phyloP scores from a whole-genome alignment of 2,888 invertebrate species.

The Agrochola lychnidis region DNA sequence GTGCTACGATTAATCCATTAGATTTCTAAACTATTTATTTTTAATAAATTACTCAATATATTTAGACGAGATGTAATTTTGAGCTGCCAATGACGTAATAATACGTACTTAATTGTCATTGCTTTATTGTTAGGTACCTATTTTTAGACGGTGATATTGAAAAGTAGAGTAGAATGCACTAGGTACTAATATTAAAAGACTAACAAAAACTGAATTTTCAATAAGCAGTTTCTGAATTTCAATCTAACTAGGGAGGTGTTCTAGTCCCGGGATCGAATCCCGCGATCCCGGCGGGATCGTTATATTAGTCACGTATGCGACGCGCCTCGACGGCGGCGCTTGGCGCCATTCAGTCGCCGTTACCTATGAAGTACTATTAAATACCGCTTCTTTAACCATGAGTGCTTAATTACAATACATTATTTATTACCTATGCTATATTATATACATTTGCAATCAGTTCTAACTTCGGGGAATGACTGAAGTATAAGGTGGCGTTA shows the following conservation, averaged over 20 bases:
- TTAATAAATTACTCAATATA: slow-evolving; percentile 59
- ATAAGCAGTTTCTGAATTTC: slow-evolving; percentile 5
- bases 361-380: slow-evolving; percentile 68
- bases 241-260: slow-evolving; percentile 35
- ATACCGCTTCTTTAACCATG: slow-evolving; percentile 69
- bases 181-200: neutral
- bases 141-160: neutral
- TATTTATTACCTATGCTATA: slow-evolving; percentile 42
- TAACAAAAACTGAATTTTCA: neutral
- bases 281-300: slow-evolving; percentile 68
- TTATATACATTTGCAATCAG: slow-evolving; percentile 24
- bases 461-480: slow-evolving; percentile 27
- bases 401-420: slow-evolving; percentile 71
- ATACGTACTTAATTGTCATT: slow-evolving; percentile 24
- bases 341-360: slow-evolving; percentile 72
- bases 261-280: slow-evolving; percentile 56
- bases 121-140: neutral
- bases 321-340: slow-evolving; percentile 74
- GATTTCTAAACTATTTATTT: slow-evolving; percentile 65
- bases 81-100: neutral
- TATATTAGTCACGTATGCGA: slow-evolving; percentile 78
- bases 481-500: slow-evolving; percentile 33
- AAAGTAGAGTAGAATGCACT: neutral
- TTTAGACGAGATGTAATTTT: slow-evolving; percentile 20
- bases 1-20: slow-evolving; percentile 65